Conservation (phyloP, 1,140 invertebrate species). For the Apis dorsata region DNA sequence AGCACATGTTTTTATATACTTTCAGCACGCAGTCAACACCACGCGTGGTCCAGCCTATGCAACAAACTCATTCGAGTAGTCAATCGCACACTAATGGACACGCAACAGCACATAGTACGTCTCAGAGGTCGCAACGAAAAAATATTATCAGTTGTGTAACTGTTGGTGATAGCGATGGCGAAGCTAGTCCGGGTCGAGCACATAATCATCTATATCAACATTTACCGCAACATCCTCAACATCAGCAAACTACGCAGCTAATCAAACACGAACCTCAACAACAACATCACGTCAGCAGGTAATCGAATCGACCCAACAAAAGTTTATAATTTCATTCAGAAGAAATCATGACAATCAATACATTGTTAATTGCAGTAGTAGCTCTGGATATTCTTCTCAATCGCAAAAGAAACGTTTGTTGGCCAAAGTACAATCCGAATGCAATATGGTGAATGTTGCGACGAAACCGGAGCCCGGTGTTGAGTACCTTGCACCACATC, state of each 20-base stretch:
- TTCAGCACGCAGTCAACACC: slow-evolving; percentile 78
- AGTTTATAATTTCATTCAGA: not conserved
- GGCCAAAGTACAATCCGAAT: slow-evolving; percentile 92
- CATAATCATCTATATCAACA: slow-evolving; percentile 77
- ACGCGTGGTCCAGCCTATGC: slow-evolving; percentile 71
- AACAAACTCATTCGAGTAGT: slow-evolving; percentile 66
- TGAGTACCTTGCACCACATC: slow-evolving; percentile 78
- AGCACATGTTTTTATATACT: slow-evolving; percentile 6
- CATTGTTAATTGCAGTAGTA: slow-evolving; percentile 57
- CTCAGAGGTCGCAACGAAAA: slow-evolving; percentile 79
- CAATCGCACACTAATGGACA: slow-evolving; percentile 69
- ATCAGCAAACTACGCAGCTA: slow-evolving; percentile 78
- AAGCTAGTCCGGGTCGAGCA: slow-evolving; percentile 82
- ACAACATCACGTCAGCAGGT: slow-evolving; percentile 78
- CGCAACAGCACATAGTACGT: slow-evolving; percentile 64
- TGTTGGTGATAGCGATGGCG: slow-evolving; percentile 89
- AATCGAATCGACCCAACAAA: slow-evolving; percentile 3
- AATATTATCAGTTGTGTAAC: slow-evolving; percentile 92
- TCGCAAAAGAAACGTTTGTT: slow-evolving; percentile 93
- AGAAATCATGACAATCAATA: not conserved
- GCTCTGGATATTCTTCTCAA: slow-evolving; percentile 82
- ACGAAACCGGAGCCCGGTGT: slow-evolving; percentile 79
- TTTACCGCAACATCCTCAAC: slow-evolving; percentile 73
- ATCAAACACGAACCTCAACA: slow-evolving; percentile 82
- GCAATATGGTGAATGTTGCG: slow-evolving; percentile 81